phyloP scores from a whole-genome alignment of 2,888 invertebrate species.

The Automeris io region DNA sequence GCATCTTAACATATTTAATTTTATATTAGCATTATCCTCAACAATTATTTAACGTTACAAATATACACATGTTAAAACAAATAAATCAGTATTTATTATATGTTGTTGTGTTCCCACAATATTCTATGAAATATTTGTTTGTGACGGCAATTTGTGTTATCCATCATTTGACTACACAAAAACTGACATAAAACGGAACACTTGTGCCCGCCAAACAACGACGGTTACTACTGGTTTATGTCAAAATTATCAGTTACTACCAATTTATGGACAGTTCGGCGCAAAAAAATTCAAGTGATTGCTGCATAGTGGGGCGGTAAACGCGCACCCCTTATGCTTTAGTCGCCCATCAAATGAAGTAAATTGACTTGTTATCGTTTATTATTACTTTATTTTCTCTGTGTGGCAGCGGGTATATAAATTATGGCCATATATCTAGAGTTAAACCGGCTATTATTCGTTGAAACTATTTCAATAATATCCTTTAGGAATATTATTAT shows the following conservation, averaged over 20 bases:
- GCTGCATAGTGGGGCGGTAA: conserved; percentile 34
- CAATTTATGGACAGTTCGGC: conserved; percentile 58
- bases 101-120: background rate
- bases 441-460: no score
- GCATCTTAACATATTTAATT: no score
- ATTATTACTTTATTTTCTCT: conserved; percentile 38
- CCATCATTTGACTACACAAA: conserved; percentile 44
- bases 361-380: conserved; percentile 70
- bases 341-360: conserved; percentile 28
- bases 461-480: no score
- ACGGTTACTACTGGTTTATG: conserved; percentile 70
- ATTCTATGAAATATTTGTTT: background rate
- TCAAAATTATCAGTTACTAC: conserved; percentile 67
- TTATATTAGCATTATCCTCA: no score
- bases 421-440: no score
- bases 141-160: conserved; percentile 27
- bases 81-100: background rate
- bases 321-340: conserved; percentile 33
- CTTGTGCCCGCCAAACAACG: conserved; percentile 46
- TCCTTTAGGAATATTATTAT: no score
- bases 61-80: background rate
- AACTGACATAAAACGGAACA: conserved; percentile 63
- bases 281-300: conserved; percentile 65
- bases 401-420: background rate
- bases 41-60: background rate